Conservation (phyloP, 2,113 vertebrate species). For the Centropristis striata region DNA sequence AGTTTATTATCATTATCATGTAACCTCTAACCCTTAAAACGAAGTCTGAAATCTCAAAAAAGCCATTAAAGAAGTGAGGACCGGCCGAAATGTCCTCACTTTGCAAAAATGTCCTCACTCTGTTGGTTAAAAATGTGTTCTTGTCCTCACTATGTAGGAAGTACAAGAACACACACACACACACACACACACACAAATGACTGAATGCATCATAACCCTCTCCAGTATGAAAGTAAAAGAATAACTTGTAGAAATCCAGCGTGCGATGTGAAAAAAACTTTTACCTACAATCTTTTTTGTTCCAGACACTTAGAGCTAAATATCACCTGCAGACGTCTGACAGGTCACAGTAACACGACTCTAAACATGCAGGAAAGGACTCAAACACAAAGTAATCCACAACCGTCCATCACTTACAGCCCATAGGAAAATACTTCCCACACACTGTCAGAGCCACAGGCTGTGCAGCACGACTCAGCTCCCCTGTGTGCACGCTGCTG, state of each 20-base stretch:
- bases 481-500: neutral
- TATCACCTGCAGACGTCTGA: neutral
- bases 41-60: too few relatives aligned
- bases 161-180: too few relatives aligned
- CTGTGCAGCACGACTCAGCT: slow-evolving; percentile 13
- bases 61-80: too few relatives aligned
- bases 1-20: too few relatives aligned
- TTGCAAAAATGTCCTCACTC: too few relatives aligned
- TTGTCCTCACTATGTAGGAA: too few relatives aligned
- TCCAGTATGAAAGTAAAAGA: neutral
- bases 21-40: too few relatives aligned
- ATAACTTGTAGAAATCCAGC: neutral
- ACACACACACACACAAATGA: too few relatives aligned
- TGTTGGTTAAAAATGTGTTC: too few relatives aligned
- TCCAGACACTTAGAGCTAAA: neutral
- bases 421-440: neutral
- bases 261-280: neutral
- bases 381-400: neutral
- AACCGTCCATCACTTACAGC: neutral
- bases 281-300: neutral
- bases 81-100: too few relatives aligned
- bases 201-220: too few relatives aligned
- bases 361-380: neutral
- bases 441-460: slow-evolving; percentile 1
- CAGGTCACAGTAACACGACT: neutral